These are phyloP conservation scores for Lophius americanus DNA, from an alignment of 2,797 vertebrate species.

Conservation along the genomic window DNA sequence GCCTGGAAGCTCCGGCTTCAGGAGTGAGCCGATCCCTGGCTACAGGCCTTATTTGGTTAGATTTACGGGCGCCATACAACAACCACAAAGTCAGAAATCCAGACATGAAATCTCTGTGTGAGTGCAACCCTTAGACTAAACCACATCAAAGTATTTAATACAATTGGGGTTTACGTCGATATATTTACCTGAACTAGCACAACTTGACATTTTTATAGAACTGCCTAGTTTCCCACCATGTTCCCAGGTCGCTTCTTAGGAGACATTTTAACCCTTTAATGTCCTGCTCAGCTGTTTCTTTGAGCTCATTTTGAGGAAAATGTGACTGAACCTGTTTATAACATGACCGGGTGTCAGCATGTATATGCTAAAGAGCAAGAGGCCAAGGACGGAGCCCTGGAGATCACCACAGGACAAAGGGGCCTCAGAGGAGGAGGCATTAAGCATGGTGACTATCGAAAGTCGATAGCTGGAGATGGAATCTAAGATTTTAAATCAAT, in stretches of 20 bases:
- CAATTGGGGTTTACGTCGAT: slow-evolving; percentile 38
- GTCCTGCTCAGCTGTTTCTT: no score
- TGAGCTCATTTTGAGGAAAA: no score
- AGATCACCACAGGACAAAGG: no score
- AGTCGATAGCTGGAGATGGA: no score
- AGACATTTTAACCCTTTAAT: no score
- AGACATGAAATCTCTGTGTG: slow-evolving; percentile 46
- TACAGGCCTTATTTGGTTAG: slow-evolving; percentile 66
- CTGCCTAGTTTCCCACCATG: slow-evolving; percentile 14
- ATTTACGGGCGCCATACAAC: slow-evolving; percentile 67
- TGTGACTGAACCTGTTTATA: no score
- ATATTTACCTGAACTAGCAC: slow-evolving; percentile 35
- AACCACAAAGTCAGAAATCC: slow-evolving; percentile 61
- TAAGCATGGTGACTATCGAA: no score
- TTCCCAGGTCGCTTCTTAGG: background rate
- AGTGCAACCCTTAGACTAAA: slow-evolving; percentile 26
- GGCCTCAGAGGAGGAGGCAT: no score
- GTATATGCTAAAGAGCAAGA: no score
- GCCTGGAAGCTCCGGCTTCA: slow-evolving; percentile 45
- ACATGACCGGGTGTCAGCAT: no score
- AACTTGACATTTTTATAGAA: slow-evolving; percentile 10
- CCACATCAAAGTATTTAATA: slow-evolving; percentile 47
- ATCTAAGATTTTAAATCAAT: no score
- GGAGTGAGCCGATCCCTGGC: slow-evolving; percentile 53
- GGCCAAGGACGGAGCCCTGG: no score